Evolutionary conservation across 1,140 invertebrate genomes (phyloP).

Genomic region (Zaprionus kolodkinae): DNA sequence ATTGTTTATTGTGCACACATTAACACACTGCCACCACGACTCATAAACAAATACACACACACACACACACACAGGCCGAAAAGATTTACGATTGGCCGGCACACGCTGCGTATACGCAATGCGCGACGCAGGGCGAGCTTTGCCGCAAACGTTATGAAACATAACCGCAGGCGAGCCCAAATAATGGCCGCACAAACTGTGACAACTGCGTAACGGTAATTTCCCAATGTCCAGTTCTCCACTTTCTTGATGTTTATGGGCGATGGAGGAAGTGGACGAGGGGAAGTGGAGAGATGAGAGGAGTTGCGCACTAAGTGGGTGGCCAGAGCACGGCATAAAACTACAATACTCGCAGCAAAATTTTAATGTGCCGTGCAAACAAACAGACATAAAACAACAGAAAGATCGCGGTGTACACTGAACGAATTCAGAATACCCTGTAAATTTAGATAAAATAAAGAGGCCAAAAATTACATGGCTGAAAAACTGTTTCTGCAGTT

Average conservation of each 20-base stretch:
- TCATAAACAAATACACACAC: constrained; percentile 31
- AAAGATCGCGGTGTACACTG: constrained; percentile 1
- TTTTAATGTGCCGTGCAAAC: constrained; percentile 69
- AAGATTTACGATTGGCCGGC: constrained; percentile 52
- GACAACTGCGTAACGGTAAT: constrained; percentile 78
- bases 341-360: constrained; percentile 73
- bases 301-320: constrained; percentile 19
- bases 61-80: constrained; percentile 21
- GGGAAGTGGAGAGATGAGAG: too few relatives aligned
- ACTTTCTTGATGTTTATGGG: constrained; percentile 63
- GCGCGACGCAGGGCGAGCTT: constrained; percentile 29
- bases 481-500: background rate
- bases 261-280: background rate
- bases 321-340: constrained; percentile 58
- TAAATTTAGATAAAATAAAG: background rate
- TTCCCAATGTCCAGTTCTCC: constrained; percentile 73
- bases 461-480: background rate
- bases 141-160: constrained; percentile 66
- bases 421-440: constrained; percentile 23
- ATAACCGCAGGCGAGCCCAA: constrained; percentile 65
- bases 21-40: constrained; percentile 50
- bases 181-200: constrained; percentile 65
- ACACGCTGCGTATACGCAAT: constrained; percentile 64
- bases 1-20: constrained; percentile 79
- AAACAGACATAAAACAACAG: constrained; percentile 57